These are phyloP conservation scores for Rhynchotus rufescens DNA, from an alignment of 2,797 vertebrate genomes.

Conservation along the genomic window DNA sequence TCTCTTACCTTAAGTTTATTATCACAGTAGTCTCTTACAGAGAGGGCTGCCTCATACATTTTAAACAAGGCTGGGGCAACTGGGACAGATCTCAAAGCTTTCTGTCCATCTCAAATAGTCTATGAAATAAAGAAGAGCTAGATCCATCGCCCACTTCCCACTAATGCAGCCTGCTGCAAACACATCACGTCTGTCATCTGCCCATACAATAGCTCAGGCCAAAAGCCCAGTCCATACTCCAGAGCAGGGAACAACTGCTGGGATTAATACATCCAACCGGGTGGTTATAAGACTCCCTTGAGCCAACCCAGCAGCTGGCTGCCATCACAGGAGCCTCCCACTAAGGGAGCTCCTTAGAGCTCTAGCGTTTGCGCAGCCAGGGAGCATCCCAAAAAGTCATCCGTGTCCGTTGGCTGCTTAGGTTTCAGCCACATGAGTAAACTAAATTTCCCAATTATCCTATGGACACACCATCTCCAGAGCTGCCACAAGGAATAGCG, in stretches of 20 bases:
- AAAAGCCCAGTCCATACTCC: slow-evolving; percentile 35
- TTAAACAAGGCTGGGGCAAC: slow-evolving; percentile 34
- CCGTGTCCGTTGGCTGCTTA: neutral
- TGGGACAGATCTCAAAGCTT: slow-evolving; percentile 37
- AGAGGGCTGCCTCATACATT: slow-evolving; percentile 33
- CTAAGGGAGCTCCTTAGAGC: neutral
- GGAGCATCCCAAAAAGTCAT: neutral
- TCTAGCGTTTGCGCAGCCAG: neutral
- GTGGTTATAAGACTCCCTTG: neutral
- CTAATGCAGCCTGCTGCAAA: neutral
- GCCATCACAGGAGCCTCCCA: neutral
- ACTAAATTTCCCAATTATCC: neutral
- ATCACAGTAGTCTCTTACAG: slow-evolving; percentile 33
- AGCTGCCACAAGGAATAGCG: slow-evolving; percentile 15
- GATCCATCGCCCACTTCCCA: neutral
- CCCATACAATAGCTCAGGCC: neutral
- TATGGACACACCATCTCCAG: neutral
- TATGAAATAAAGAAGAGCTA: slow-evolving; percentile 19
- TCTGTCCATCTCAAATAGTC: neutral
- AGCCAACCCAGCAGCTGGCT: neutral
- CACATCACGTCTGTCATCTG: neutral
- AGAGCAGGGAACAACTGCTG: slow-evolving; percentile 19
- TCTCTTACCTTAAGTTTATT: slow-evolving; percentile 45
- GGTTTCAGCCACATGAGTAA: neutral
- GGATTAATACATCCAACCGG: neutral